These are phyloP conservation scores for Lasioglossum albipes DNA, from an alignment of 1,140 invertebrate genomes.

Conservation along the genomic window DNA sequence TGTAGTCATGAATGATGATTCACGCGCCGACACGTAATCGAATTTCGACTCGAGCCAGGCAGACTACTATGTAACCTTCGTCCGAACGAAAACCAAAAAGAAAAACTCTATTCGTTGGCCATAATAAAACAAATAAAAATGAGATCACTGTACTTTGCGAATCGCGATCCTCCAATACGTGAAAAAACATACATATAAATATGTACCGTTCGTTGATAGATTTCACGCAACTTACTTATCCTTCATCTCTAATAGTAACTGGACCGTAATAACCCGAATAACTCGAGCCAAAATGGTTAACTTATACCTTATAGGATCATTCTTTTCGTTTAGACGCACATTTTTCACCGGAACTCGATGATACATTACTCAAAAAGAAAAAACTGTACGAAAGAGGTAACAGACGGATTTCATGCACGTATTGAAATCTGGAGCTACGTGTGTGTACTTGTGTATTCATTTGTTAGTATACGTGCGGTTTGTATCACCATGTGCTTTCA, in stretches of 20 bases:
- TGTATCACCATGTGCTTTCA: background rate
- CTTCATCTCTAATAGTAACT: slow-evolving; percentile 30
- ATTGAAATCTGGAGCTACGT: background rate
- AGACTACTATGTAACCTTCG: slow-evolving; percentile 10
- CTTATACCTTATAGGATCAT: slow-evolving; percentile 35
- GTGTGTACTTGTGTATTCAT: background rate
- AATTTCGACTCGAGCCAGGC: slow-evolving; percentile 17
- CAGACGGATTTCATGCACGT: background rate
- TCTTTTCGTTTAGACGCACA: slow-evolving; percentile 25
- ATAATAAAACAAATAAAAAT: slow-evolving; percentile 60
- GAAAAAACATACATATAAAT: slow-evolving; percentile 29
- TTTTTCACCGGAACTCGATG: slow-evolving; percentile 6
- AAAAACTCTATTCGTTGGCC: slow-evolving; percentile 15
- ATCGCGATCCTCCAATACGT: slow-evolving; percentile 33
- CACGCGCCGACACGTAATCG: slow-evolving; percentile 5
- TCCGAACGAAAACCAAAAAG: background rate
- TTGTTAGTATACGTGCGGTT: background rate
- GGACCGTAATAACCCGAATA: slow-evolving; percentile 28
- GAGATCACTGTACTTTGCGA: slow-evolving; percentile 59
- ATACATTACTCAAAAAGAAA: slow-evolving; percentile 17
- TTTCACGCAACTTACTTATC: slow-evolving; percentile 22
- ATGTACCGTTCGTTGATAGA: slow-evolving; percentile 63
- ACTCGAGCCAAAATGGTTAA: slow-evolving; percentile 28
- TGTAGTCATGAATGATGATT: background rate
- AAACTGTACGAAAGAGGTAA: slow-evolving; percentile 27